Evolutionary conservation across 2,888 invertebrate species (phyloP), one percentile per base, ranked within the genome.

Genomic region (Herminia tarsipennalis): DNA sequence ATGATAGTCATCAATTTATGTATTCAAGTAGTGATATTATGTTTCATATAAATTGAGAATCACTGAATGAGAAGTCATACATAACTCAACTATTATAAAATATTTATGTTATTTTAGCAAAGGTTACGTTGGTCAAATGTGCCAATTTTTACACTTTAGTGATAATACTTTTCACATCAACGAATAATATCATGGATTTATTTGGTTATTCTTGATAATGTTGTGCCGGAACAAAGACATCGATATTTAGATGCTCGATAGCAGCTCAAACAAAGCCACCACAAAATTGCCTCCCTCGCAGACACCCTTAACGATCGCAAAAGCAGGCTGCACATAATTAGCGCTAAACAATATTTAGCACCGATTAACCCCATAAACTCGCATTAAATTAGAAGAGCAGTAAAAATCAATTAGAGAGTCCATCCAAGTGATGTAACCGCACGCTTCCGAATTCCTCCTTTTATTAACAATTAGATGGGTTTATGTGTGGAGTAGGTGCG

Each of bases 381-480:
- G 69, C 57, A 80, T 86, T 78, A 79, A 86, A 82, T 87, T 83
- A 80, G 78, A 73, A 75, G 74, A 72, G 80, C 78, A 80, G 81
- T 88, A 88, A 88, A 89, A 87, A 88, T 87, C 88, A 88, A 88
- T 89, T 89, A 89, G 78, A 76, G 67, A 70, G 73, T 77, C 72
- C 73, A 74, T 73, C 67, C 66, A 63, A 74, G 79, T 82, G 83
- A 81, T 85, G 86, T 85, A 82, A 84, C 86, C 86, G 81, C 86
- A 88, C 86, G 86, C 85, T 81, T 83, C 86, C 76, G 80, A 83
- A 83, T 82, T 74, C 74, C 81, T 83, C 81, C 84, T 86, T 88
- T 89, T 89, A 89, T 90, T 89, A 88, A 88, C 90, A 89, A 90
- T 89, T 90, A 90, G 89, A 86, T 86, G 87, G 88, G 85, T 89